phyloP scores from a whole-genome alignment of 2,113 vertebrate species.

The Barbus barbus region DNA sequence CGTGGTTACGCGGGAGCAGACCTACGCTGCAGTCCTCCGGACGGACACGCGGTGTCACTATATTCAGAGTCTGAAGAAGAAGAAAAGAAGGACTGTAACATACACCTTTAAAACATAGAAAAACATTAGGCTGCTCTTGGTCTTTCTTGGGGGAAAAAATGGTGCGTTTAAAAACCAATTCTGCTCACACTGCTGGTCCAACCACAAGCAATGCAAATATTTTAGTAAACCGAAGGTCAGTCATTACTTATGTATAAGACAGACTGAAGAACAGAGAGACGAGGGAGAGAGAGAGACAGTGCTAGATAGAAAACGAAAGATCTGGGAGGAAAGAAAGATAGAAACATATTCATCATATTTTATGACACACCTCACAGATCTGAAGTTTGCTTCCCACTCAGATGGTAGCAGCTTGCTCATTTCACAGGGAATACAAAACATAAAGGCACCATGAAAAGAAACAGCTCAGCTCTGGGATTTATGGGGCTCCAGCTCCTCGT shows the following conservation, averaged over 20 bases:
- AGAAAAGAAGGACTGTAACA: background rate
- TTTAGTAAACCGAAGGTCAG: conserved; percentile 35
- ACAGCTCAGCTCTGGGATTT: conserved; percentile 29
- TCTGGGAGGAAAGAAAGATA: conserved; percentile 20
- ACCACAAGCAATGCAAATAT: conserved; percentile 22
- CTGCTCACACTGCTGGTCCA: background rate
- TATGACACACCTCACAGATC: conserved; percentile 46
- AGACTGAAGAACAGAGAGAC: background rate
- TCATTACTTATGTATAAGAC: conserved; percentile 45
- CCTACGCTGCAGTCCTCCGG: conserved; percentile 97
- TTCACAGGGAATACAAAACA: conserved; percentile 41
- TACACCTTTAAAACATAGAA: background rate
- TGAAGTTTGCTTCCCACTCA: conserved; percentile 14
- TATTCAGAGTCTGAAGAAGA: conserved; percentile 87
- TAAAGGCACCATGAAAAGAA: conserved; percentile 35
- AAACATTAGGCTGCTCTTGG: background rate
- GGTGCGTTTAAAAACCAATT: background rate
- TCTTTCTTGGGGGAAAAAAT: background rate
- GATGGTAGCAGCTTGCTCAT: conserved; percentile 15
- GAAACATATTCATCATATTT: conserved; percentile 35
- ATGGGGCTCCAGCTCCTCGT: conserved; percentile 23
- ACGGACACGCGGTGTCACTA: conserved; percentile 92
- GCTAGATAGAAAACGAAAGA: conserved; percentile 19
- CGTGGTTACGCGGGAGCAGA: conserved; percentile 91
- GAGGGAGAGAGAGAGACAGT: background rate